Evolutionary conservation across 2,797 vertebrate species (phyloP).

Genomic region (Orientallactaga sibirica): DNA sequence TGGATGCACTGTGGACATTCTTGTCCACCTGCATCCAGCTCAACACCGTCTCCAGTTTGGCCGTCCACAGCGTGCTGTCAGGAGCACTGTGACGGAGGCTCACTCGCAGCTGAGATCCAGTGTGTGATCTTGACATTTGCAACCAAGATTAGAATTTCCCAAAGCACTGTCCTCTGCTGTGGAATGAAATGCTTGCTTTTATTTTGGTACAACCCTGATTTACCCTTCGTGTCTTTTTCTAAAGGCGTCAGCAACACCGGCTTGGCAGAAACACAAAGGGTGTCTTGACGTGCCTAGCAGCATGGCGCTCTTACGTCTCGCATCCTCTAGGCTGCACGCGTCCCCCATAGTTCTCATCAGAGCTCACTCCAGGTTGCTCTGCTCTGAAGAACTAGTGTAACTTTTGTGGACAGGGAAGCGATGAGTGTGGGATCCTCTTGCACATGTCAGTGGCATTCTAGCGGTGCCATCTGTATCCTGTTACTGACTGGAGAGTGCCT

Average conservation of each 20-base stretch:
- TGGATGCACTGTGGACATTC: background rate
- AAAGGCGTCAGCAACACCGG: conserved; percentile 62
- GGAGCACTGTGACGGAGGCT: conserved; percentile 72
- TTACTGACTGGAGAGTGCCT: conserved; percentile 27
- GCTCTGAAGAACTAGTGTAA: background rate
- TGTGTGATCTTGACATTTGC: conserved; percentile 77
- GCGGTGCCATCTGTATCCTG: background rate
- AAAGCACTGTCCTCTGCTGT: conserved; percentile 72
- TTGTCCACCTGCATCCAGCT: background rate
- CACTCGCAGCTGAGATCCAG: conserved; percentile 71
- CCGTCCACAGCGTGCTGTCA: conserved; percentile 53
- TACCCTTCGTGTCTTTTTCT: conserved; percentile 72
- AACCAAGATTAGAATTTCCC: conserved; percentile 80
- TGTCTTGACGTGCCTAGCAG: conserved; percentile 15
- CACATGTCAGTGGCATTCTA: background rate
- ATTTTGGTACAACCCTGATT: conserved; percentile 72
- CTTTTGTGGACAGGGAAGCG: conserved; percentile 30
- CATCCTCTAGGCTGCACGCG: background rate
- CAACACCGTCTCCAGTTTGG: conserved; percentile 51
- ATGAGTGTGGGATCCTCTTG: conserved; percentile 11
- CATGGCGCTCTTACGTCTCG: background rate
- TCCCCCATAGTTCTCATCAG: background rate
- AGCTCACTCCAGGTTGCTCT: conserved; percentile 24
- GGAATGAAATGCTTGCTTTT: conserved; percentile 77
- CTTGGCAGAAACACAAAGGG: conserved; percentile 56